These are phyloP conservation scores for Acronicta psi DNA, from an alignment of 2,888 invertebrate species.

Conservation along the genomic window DNA sequence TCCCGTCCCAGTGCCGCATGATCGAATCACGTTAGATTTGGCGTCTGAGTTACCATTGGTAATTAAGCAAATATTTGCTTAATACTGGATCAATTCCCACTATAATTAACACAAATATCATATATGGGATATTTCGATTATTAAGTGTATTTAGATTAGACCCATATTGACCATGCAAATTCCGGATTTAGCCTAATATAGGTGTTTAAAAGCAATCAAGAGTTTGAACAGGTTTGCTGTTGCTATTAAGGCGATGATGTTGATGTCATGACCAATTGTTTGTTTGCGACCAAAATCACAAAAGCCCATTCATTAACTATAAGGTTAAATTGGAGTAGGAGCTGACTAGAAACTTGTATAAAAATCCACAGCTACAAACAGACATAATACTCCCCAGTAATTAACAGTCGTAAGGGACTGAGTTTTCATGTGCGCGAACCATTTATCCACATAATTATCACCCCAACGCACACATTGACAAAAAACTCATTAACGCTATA, in stretches of 20 bases:
- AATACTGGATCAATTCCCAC: slow-evolving; percentile 18
- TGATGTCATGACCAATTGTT: too few species aligned
- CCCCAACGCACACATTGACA: slow-evolving; percentile 21
- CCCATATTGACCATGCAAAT: slow-evolving; percentile 6
- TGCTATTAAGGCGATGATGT: background rate
- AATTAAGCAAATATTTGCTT: slow-evolving; percentile 26
- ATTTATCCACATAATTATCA: slow-evolving; percentile 28
- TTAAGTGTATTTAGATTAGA: background rate
- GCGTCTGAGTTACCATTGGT: slow-evolving; percentile 6
- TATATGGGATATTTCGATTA: slow-evolving; percentile 1
- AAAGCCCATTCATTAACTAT: too few species aligned
- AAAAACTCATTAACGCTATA: slow-evolving; percentile 52
- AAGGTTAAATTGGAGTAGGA: too few species aligned
- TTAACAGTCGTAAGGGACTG: background rate
- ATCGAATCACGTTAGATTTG: slow-evolving; percentile 7
- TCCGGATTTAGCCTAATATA: background rate
- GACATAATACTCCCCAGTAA: background rate
- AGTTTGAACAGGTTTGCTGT: background rate
- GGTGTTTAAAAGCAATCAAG: slow-evolving; percentile 14
- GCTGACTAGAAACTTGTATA: too few species aligned
- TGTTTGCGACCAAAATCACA: too few species aligned
- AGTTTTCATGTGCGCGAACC: slow-evolving; percentile 1
- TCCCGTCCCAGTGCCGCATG: background rate
- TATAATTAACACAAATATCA: slow-evolving; percentile 30
- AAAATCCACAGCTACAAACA: background rate